Evolutionary conservation across 2,888 invertebrate genomes (phyloP), one percentile per base, ranked within the genome.

Genomic region (Hypomecis punctinalis): DNA sequence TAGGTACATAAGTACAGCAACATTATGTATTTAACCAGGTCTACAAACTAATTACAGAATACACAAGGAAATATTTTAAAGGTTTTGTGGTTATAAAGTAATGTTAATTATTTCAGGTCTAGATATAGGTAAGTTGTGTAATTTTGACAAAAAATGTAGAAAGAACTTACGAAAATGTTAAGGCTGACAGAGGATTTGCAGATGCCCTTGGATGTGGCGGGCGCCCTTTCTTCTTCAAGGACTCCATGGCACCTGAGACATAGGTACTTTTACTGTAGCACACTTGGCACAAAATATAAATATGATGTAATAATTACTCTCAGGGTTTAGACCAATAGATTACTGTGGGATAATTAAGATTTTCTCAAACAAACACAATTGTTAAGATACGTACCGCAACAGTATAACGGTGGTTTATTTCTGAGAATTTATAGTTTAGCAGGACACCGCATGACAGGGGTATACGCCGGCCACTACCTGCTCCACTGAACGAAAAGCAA

Each of bases 121-220:
- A 23, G 23, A n/a, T n/a, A n/a, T n/a, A 3, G 23, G 3, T 23
- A 23, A 40, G 40, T 10, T 40, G 40, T 40, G 40, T 23, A 23
- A 23, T 23, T 23, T 23, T 23, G 23, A 23, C 40, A 11, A 37
- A n/a, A 13, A n/a, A 11, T 36, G 37, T 8, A 46, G 5, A 10
- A 36, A 10, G 13, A 67, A 93, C 94, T 94, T 91, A 96, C 96
- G 94, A 91, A 86, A 95, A 96, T 62, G 95, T 95, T 53, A 95
- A 82, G n/a, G 94, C 91, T 37, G 96, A 96, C 42, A 96, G 73
- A n/a, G 94, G 92, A 80, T 95, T 96, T 13, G 95, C 94, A 73
- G 86, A 93, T 74, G 95, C 94, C 76, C 96, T 91, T 0, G 95
- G 96, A 88, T 96, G 95, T 59, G 93, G 88, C 68, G 93, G 94